A percentile compares a stretch with the other conserved stretches of the same genome.
These are phyloP conservation scores for Escarpia spicata DNA, from an alignment of 2,888 invertebrate species.

Conservation along the genomic window DNA sequence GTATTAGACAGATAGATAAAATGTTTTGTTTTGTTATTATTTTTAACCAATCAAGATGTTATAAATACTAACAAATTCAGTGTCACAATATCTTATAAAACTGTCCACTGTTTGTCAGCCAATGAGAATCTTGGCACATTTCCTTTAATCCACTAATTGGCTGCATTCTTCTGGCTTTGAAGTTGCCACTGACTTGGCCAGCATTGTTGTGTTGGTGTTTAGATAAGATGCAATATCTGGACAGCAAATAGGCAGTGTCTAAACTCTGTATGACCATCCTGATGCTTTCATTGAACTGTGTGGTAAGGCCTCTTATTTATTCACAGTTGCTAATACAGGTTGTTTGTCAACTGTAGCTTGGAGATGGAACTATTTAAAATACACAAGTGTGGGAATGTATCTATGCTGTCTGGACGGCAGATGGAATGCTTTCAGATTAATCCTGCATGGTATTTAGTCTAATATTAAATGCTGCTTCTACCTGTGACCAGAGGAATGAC, in stretches of 20 bases:
- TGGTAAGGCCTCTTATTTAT: not conserved
- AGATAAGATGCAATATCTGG: not conserved
- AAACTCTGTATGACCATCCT: not conserved
- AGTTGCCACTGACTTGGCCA: not conserved
- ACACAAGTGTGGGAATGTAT: not conserved
- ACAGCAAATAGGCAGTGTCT: not conserved
- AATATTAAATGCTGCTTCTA: not conserved
- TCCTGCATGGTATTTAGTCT: not conserved
- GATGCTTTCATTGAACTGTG: not conserved
- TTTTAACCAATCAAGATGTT: too few relatives aligned
- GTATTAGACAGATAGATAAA: too few relatives aligned
- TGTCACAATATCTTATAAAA: too few relatives aligned
- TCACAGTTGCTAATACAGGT: not conserved
- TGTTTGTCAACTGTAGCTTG: not conserved
- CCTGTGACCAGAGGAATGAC: not conserved
- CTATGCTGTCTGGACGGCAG: not conserved
- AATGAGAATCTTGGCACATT: too few relatives aligned
- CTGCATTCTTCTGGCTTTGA: not conserved
- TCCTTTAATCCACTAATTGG: not conserved
- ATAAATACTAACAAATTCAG: too few relatives aligned
- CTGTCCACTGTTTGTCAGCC: too few relatives aligned
- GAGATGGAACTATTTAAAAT: not conserved
- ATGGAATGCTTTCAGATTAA: not conserved
- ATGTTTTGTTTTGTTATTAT: too few relatives aligned
- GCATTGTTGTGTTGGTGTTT: not conserved